Evolutionary conservation across 2,888 invertebrate species (phyloP).

Genomic region (Agonopterix arenella): DNA sequence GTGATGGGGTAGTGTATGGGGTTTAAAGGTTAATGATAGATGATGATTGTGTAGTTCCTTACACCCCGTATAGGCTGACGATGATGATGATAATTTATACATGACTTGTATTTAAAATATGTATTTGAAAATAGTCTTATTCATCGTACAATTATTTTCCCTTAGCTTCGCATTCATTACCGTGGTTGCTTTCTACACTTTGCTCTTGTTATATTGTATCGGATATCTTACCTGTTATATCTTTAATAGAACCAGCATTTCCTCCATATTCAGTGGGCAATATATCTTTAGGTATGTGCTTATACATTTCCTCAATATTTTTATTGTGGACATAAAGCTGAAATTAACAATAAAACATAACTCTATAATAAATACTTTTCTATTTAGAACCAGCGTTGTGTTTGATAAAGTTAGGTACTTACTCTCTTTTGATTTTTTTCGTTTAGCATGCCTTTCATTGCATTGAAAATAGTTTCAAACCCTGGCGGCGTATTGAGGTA

Average conservation of each 20-base stretch:
- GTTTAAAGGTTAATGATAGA: no score
- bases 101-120: no score
- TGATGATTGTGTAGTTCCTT: no score
- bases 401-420: slow-evolving; percentile 22
- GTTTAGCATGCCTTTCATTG: slow-evolving; percentile 71
- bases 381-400: no score
- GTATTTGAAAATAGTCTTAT: no score
- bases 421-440: slow-evolving; percentile 77
- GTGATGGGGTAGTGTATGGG: no score
- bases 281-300: slow-evolving; percentile 73
- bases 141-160: no score
- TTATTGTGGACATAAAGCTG: slow-evolving; percentile 75
- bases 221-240: slow-evolving; percentile 40
- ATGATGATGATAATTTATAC: no score
- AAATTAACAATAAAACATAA: slow-evolving; percentile 16
- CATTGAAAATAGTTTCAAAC: slow-evolving; percentile 73
- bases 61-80: no score
- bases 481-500: slow-evolving; percentile 74
- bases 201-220: no score
- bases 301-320: slow-evolving; percentile 73
- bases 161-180: no score
- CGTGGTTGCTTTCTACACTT: no score
- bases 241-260: slow-evolving; percentile 67
- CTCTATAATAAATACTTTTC: neutral
- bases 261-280: slow-evolving; percentile 83